Evolutionary conservation across 2,113 vertebrate species (phyloP).

Genomic region (Ariopsis seemanni): DNA sequence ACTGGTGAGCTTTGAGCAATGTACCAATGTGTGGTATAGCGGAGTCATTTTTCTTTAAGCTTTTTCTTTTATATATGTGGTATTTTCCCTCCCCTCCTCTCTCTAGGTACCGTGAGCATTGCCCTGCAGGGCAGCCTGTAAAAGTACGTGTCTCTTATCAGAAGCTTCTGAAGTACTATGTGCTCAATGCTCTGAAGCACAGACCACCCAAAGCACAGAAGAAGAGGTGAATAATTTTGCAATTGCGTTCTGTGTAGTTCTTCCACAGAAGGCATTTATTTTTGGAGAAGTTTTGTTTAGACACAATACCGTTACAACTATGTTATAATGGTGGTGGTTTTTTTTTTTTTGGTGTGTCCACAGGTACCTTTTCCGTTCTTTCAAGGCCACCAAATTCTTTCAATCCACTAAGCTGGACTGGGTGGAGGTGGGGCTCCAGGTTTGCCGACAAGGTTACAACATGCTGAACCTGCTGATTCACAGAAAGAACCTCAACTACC

Average conservation of each 20-base stretch:
- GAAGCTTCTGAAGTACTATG: slow-evolving; percentile 97
- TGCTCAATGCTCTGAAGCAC: slow-evolving; percentile 97
- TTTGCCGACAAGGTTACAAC: slow-evolving; percentile 98
- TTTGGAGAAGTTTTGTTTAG: neutral
- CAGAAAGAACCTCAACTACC: slow-evolving; percentile 97
- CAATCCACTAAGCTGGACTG: slow-evolving; percentile 98
- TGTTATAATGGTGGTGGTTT: neutral
- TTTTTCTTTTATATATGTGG: neutral
- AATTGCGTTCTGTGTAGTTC: neutral
- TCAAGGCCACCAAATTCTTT: slow-evolving; percentile 99
- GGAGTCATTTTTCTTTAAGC: neutral
- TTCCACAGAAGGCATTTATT: neutral
- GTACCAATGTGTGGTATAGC: neutral
- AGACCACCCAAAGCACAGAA: slow-evolving; percentile 98
- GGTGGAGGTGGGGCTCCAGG: slow-evolving; percentile 97
- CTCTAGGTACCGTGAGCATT: slow-evolving; percentile 94
- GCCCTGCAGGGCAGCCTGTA: slow-evolving; percentile 95
- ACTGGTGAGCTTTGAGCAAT: slow-evolving; percentile 79
- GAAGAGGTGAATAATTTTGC: slow-evolving; percentile 81
- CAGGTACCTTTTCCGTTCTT: slow-evolving; percentile 97
- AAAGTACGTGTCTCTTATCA: slow-evolving; percentile 98
- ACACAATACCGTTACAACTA: neutral
- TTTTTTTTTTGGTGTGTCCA: neutral
- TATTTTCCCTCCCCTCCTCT: slow-evolving; percentile 8
- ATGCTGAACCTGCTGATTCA: slow-evolving; percentile 99